phyloP scores from a whole-genome alignment of 2,888 invertebrate species.

The Diachrysia chrysitis region DNA sequence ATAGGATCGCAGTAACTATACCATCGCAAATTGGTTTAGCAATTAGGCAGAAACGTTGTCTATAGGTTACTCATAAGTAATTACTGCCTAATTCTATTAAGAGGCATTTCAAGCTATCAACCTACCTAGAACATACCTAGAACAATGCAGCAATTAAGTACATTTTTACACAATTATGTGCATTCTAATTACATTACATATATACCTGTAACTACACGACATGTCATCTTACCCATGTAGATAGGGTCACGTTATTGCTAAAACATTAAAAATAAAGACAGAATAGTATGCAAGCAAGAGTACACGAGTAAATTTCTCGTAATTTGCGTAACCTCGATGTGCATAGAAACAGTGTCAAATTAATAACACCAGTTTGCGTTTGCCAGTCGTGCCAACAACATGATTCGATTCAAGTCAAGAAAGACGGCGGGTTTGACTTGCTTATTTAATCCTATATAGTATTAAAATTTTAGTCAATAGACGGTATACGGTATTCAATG shows the following conservation, averaged over 20 bases:
- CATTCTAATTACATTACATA: not conserved
- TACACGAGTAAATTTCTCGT: constrained; percentile 42
- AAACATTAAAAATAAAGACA: constrained; percentile 8
- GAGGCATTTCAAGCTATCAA: no score
- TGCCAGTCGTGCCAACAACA: constrained; percentile 42
- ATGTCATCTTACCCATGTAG: not conserved
- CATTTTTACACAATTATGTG: no score
- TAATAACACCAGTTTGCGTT: constrained; percentile 60
- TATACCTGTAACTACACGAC: no score
- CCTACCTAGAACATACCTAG: not conserved
- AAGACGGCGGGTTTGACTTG: constrained; percentile 13
- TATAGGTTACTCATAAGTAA: constrained; percentile 2
- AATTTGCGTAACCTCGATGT: constrained; percentile 45
- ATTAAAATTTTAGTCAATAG: no score
- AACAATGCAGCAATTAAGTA: not conserved
- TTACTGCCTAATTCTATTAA: not conserved
- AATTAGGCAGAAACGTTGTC: not conserved
- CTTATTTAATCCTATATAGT: not conserved
- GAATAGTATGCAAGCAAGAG: constrained; percentile 10
- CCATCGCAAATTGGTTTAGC: not conserved
- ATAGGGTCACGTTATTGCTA: not conserved
- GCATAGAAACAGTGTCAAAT: constrained; percentile 66
- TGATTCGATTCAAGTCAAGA: constrained; percentile 25
- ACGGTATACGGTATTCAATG: no score
- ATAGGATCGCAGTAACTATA: not conserved